Percentiles rank a stretch among this genome's conserved stretches.
Evolutionary conservation across 2,113 vertebrate genomes (phyloP).

Genomic region (Nibea coibor): DNA sequence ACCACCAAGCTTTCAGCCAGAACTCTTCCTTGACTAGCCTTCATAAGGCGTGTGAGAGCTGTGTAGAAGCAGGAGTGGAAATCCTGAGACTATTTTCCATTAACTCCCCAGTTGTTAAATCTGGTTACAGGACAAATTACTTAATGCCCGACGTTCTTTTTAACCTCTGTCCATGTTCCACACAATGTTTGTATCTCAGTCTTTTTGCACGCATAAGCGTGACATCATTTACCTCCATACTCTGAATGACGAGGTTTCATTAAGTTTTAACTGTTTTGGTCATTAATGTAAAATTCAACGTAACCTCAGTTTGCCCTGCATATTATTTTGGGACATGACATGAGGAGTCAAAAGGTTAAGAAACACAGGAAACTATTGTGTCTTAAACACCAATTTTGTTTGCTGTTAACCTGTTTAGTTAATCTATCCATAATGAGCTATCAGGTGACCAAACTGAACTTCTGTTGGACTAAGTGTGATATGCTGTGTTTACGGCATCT

Average conservation of each 20-base stretch:
- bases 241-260: too few relatives aligned
- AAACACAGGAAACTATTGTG: constrained; percentile 43
- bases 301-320: constrained; percentile 25
- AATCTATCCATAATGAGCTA: background rate
- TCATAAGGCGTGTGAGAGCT: background rate
- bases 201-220: background rate
- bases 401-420: background rate
- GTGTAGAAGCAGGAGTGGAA: background rate
- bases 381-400: background rate
- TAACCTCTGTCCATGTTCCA: background rate
- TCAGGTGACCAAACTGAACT: constrained; percentile 3
- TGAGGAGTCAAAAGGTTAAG: constrained; percentile 43
- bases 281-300: constrained; percentile 33
- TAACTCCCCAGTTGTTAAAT: constrained; percentile 1
- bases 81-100: background rate
- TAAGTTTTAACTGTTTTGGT: constrained; percentile 4
- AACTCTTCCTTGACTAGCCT: background rate
- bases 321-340: constrained; percentile 24
- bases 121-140: constrained; percentile 2
- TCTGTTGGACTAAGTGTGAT: background rate
- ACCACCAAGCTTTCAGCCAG: constrained; percentile 45
- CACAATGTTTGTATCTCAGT: background rate
- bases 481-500: background rate
- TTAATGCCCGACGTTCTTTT: background rate
- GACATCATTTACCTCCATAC: too few relatives aligned